Evolutionary conservation across 2,888 invertebrate species (phyloP), one percentile per base, ranked within the genome.

Genomic region (Erannis defoliaria): DNA sequence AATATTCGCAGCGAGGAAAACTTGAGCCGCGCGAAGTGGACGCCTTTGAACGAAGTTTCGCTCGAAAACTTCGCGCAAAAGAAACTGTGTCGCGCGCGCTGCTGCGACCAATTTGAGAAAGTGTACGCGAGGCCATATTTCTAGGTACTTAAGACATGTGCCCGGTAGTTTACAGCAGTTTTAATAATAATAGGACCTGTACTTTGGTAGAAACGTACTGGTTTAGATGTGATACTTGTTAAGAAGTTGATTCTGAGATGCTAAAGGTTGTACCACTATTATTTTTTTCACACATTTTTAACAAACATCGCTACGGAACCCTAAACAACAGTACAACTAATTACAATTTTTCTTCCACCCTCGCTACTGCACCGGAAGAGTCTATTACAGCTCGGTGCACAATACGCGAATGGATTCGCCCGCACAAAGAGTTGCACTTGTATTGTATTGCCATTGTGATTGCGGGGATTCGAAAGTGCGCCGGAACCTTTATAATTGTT

Each of bases 41-140:
- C 56, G 63, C 61, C 61, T 68, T 68, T 66, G 61, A 60, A 42
- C 57, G 16, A 49, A 59, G 62, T 63, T 67, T 45, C 38, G 18
- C 57, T 54, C 53, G 43, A 55, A 51, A 58, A 61, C 55, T 60
- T 55, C 48, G 46, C 56, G 49, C 45, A 43, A 56, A 56, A 62
- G 68, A 57, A 65, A 66, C 58, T 57, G 66, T 63, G n/a, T n/a
- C n/a, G n/a, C 64, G 59, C 59, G 56, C 1, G 10, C 9, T 14
- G 14, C 9, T 12, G 31, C 26, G 55, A 49, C 38, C 16, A 12
- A 26, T 31, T 31, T 19, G 31, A 31, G 5, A 12, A 19, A 49
- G 31, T 48, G 23, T 49, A 45, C 23, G 14, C 16, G 23, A n/a
- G n/a, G n/a, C n/a, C n/a, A n/a, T n/a, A n/a, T n/a, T n/a, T n/a